Evolutionary conservation across 2,113 vertebrate species (phyloP).

Genomic region (Heterotilapia buettikoferi): DNA sequence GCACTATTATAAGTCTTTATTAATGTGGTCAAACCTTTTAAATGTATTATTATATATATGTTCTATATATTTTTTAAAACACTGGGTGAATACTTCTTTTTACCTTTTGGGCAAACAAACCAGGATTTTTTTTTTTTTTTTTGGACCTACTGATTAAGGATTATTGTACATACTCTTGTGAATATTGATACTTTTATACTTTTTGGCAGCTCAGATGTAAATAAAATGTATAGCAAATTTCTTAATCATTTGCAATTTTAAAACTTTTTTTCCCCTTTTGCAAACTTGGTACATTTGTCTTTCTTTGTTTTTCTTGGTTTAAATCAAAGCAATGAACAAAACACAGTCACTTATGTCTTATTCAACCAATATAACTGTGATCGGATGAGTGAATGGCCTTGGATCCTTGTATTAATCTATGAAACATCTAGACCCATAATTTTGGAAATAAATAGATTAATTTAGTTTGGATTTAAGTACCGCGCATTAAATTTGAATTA

Average conservation of each 20-base stretch:
- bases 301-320: conserved; percentile 62
- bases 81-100: conserved; percentile 78
- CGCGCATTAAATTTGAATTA: conserved; percentile 16
- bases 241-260: conserved; percentile 77
- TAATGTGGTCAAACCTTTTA: conserved; percentile 64
- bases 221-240: conserved; percentile 92
- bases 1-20: conserved; percentile 57
- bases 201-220: conserved; percentile 98
- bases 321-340: conserved; percentile 56
- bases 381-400: conserved; percentile 29
- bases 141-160: conserved; percentile 79
- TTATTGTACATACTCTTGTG: conserved; percentile 85
- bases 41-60: conserved; percentile 67
- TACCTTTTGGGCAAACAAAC: conserved; percentile 73
- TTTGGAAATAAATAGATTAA: conserved; percentile 10
- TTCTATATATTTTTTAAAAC: conserved; percentile 79
- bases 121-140: conserved; percentile 55
- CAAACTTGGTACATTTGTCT: conserved; percentile 74
- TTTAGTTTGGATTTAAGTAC: conserved; percentile 38
- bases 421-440: not conserved
- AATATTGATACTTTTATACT: conserved; percentile 83
- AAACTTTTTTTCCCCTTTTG: conserved; percentile 58
- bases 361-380: conserved; percentile 26
- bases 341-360: conserved; percentile 57
- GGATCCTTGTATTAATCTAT: conserved; percentile 10